phyloP scores from a whole-genome alignment of 2,888 invertebrate species.

The Ecliptopera silaceata region DNA sequence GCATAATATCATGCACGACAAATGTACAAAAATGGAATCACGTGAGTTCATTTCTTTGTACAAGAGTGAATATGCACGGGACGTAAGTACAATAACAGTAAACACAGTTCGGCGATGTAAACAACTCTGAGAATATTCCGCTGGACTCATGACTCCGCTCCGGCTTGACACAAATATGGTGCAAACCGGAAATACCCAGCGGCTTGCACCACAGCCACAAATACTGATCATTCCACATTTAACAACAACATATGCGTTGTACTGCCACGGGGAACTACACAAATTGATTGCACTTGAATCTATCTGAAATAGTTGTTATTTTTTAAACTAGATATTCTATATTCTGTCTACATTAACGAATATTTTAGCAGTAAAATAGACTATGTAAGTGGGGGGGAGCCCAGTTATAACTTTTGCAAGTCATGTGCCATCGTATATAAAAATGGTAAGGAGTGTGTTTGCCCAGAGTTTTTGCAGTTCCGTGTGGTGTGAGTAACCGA shows the following conservation, averaged over 20 bases:
- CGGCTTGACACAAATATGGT: constrained; percentile 53
- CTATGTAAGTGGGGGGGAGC: no score
- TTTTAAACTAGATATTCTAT: no score
- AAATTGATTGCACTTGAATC: background rate
- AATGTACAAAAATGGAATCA: no score
- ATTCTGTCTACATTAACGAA: no score
- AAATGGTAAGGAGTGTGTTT: constrained; percentile 29
- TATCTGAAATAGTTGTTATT: no score
- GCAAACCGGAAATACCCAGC: constrained; percentile 62
- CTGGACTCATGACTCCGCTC: constrained; percentile 73
- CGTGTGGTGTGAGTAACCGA: constrained; percentile 58
- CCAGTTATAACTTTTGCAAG: background rate
- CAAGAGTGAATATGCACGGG: no score
- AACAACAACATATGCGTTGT: constrained; percentile 21
- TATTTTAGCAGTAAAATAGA: no score
- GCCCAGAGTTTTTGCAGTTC: constrained; percentile 41
- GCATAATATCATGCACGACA: no score
- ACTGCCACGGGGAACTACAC: constrained; percentile 1
- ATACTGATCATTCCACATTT: constrained; percentile 32
- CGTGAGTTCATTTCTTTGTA: no score
- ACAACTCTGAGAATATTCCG: constrained; percentile 70
- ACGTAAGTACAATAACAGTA: constrained; percentile 51
- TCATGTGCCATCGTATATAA: background rate
- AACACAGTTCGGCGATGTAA: constrained; percentile 64
- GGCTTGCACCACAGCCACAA: constrained; percentile 50